These are phyloP conservation scores for Psammodynastes pulverulentus DNA, from an alignment of 2,113 vertebrate species.

Conservation along the genomic window DNA sequence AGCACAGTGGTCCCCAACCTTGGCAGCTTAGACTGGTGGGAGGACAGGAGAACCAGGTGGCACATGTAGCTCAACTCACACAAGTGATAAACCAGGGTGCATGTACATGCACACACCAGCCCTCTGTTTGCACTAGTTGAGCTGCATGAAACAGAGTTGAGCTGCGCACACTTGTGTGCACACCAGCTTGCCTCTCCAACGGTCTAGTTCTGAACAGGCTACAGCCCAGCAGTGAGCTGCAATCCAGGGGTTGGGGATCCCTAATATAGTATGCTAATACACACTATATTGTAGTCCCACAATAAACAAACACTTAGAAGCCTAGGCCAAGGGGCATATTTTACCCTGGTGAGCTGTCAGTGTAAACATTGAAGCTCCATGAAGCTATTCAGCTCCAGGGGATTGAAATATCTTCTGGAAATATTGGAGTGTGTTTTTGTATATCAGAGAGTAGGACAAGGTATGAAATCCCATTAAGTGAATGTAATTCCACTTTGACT, in stretches of 20 bases:
- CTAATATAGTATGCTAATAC: neutral
- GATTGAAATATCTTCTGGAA: neutral
- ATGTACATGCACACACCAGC: neutral
- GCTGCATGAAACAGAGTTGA: neutral
- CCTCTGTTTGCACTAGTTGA: neutral
- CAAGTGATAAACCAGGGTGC: too few species aligned
- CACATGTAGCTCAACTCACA: too few species aligned
- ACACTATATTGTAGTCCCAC: neutral
- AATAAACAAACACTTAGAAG: neutral
- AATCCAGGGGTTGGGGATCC: neutral
- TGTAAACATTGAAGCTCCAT: neutral
- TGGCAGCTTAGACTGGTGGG: too few species aligned
- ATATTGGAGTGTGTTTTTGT: neutral
- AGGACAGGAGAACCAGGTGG: too few species aligned
- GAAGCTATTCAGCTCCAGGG: neutral
- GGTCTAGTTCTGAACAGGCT: neutral
- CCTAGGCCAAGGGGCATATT: neutral
- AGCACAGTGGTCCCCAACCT: too few species aligned
- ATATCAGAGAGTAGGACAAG: neutral
- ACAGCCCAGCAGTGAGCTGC: neutral
- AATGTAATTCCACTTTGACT: neutral
- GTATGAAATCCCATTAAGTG: neutral
- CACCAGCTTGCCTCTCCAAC: neutral
- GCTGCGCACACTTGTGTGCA: fast-evolving
- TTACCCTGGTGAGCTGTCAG: neutral